Percentiles rank a stretch among this genome's conserved stretches.
Conservation (phyloP, 2,888 invertebrate genomes). For the Andrena praecox region DNA sequence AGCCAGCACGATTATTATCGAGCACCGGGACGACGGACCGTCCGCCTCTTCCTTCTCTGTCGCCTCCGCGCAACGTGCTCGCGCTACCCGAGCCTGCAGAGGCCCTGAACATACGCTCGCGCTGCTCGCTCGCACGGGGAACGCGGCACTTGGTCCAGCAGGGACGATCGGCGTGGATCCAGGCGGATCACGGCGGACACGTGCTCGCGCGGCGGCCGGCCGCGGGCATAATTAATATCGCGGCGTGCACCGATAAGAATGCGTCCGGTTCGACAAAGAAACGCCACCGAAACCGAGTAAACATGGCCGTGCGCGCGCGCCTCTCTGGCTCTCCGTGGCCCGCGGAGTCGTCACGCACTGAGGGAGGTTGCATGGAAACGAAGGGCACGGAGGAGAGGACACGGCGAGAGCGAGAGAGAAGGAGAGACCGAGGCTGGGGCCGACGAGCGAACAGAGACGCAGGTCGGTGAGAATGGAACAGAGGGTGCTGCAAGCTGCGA, state of each 20-base stretch:
- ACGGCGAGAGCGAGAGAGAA: constrained; percentile 24
- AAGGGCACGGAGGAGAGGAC: constrained; percentile 62
- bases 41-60: constrained; percentile 8
- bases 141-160: neutral
- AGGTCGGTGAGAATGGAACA: constrained; percentile 44
- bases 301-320: constrained; percentile 75
- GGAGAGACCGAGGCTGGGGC: constrained; percentile 21
- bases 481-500: constrained; percentile 56
- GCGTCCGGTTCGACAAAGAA: constrained; percentile 63
- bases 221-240: constrained; percentile 68
- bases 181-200: constrained; percentile 53
- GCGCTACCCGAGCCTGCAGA: neutral
- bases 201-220: constrained; percentile 56
- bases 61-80: constrained; percentile 41
- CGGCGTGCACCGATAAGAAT: constrained; percentile 60
- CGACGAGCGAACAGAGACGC: constrained; percentile 19
- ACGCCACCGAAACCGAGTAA: constrained; percentile 67
- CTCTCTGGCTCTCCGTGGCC: constrained; percentile 63
- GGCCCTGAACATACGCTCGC: constrained; percentile 3
- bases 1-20: constrained; percentile 26
- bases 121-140: neutral
- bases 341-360: constrained; percentile 78
- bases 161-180: neutral
- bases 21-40: constrained; percentile 14
- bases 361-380: constrained; percentile 76